Conservation (phyloP, 35 echinoderm and acorn worm species). For the Diadema setosum region DNA sequence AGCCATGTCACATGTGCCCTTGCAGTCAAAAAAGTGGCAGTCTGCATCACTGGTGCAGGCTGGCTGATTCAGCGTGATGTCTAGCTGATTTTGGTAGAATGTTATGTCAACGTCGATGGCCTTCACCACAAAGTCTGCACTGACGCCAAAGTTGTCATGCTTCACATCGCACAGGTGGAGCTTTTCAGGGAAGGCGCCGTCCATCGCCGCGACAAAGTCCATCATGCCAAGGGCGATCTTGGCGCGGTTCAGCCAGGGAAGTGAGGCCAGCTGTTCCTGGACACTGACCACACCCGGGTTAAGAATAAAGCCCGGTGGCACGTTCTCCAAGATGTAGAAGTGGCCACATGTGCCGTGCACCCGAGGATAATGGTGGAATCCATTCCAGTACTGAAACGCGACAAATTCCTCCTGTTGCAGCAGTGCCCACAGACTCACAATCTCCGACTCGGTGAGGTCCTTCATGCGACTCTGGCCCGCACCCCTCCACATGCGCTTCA, state of each 20-base stretch:
- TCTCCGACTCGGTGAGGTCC: slow-evolving; percentile 6
- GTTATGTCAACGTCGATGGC: slow-evolving; percentile 64
- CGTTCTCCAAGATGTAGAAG: slow-evolving; percentile 64
- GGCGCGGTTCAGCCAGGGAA: slow-evolving; percentile 21
- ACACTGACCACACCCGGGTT: neutral
- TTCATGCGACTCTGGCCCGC: neutral
- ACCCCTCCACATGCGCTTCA: slow-evolving; percentile 12
- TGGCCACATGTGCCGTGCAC: slow-evolving; percentile 64
- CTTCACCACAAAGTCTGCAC: slow-evolving; percentile 31
- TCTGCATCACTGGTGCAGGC: slow-evolving; percentile 28
- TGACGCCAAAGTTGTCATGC: slow-evolving; percentile 63
- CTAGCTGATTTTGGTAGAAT: slow-evolving; percentile 38
- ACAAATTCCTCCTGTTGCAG: slow-evolving; percentile 59
- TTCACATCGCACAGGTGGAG: slow-evolving; percentile 74
- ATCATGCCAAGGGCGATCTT: slow-evolving; percentile 32
- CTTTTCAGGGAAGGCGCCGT: slow-evolving; percentile 13
- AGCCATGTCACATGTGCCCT: slow-evolving; percentile 26
- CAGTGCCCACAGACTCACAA: slow-evolving; percentile 52
- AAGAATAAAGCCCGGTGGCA: slow-evolving; percentile 26
- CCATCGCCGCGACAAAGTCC: slow-evolving; percentile 19
- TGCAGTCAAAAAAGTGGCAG: slow-evolving; percentile 78
- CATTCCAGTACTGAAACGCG: slow-evolving; percentile 25
- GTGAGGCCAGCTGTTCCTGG: neutral
- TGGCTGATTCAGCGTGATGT: slow-evolving; percentile 9
- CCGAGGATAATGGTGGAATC: slow-evolving; percentile 1